Base-by-base conservation (phyloP, 2,888 invertebrate species). In the Argynnis bischoffii region DNA sequence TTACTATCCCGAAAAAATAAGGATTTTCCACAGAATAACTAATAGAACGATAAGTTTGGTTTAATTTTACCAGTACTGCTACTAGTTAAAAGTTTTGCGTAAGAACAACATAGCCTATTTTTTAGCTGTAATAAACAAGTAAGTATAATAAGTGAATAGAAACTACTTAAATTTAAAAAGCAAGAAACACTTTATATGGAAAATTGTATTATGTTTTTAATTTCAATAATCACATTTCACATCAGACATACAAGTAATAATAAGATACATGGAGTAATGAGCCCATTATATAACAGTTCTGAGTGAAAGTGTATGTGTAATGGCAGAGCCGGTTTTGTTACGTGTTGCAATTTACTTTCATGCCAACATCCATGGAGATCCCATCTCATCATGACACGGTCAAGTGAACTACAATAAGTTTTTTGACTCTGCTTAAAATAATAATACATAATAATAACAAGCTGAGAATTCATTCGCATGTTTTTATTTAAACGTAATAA, bases 311-410 rank as follows among this genome's bases (percentile, higher is more conserved):
- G n/a, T 61, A 18, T 51, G 51, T 51, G 50, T 61, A 51, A 61
- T 47, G 46, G n/a, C 21, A 8, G 15, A 69, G 64, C 72, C 67
- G 64, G 71, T 63, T 57, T 35, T 48, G 55, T 74, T 74, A 67
- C 73, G 61, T 73, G 70, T 54, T 6, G 56, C 35, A 53, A 69
- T 69, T 71, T 72, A 69, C 74, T 73, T 73, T 72, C 70, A 59
- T 46, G 15, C 57, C 57, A 63, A 26, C 66, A 69, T 71, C 69
- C 69, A 66, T 54, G 54, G 56, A 21, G 60, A 56, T 56, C 61
- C 66, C 66, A 55, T 67, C 66, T 67, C 51, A 21, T 13, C 31
- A 13, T 71, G 71, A 67, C 71, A 69, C 71, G 66, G 69, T 71
- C 69, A 69, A 48, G 26, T 59, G 46, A 59, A 41, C 35, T 41